A percentile compares a stretch with the other conserved stretches of the same genome.
Conservation (phyloP, 2,888 invertebrate species). For the Dorcus parallelipipedus region DNA sequence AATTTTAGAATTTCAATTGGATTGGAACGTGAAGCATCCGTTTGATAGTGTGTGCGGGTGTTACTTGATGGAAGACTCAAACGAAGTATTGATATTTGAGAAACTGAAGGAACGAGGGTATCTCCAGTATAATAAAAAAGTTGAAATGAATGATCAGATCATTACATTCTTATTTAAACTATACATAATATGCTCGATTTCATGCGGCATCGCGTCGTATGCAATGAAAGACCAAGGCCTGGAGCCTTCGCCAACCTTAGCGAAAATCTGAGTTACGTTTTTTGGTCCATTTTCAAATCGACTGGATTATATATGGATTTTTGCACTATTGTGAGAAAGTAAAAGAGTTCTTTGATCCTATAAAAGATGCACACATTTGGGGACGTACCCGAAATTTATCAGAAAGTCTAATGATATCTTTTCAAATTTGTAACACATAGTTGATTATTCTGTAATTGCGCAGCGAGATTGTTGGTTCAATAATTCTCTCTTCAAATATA, state of each 20-base stretch:
- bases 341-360: background rate
- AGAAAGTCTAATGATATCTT: too few species aligned
- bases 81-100: background rate
- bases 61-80: too few species aligned
- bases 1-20: too few species aligned
- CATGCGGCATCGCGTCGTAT: conserved; percentile 29
- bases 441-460: conserved; percentile 1
- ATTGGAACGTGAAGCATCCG: too few species aligned
- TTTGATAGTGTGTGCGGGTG: too few species aligned
- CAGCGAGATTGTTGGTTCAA: conserved; percentile 22
- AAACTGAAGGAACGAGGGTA: too few species aligned
- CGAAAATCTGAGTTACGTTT: background rate
- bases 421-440: background rate
- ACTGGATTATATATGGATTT: too few species aligned
- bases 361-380: background rate
- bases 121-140: background rate
- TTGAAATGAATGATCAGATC: conserved; percentile 1
- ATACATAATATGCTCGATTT: conserved; percentile 17
- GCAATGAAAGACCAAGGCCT: conserved; percentile 23
- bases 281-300: background rate
- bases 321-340: too few species aligned
- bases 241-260: conserved; percentile 19
- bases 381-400: background rate
- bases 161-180: too few species aligned
- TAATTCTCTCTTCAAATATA: conserved; percentile 21